phyloP scores from a whole-genome alignment of 2,113 vertebrate genomes.

The Odocoileus virginianus region DNA sequence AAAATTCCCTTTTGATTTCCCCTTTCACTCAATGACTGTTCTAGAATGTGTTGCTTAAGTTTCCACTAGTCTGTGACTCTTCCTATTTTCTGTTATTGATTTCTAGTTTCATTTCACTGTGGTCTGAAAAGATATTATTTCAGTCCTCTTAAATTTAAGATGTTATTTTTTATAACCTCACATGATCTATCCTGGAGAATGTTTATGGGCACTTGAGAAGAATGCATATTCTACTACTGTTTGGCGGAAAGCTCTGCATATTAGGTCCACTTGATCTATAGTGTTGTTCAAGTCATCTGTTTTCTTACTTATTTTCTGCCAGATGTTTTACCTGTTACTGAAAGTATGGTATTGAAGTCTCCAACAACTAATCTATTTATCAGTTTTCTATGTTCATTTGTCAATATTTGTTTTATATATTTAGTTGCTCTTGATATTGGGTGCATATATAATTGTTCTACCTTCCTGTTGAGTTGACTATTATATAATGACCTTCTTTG shows the following conservation, averaged over 20 bases:
- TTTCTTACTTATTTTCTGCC: background rate
- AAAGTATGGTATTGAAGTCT: background rate
- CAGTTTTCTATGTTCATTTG: background rate
- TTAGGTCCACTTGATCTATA: background rate
- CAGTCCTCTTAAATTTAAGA: background rate
- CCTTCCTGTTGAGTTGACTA: background rate
- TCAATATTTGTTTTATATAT: background rate
- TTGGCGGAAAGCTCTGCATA: background rate
- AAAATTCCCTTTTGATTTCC: background rate
- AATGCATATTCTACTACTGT: background rate
- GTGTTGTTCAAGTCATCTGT: background rate
- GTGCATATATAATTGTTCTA: background rate
- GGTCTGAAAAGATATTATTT: background rate
- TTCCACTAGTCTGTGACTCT: background rate
- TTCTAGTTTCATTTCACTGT: background rate
- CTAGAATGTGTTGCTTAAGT: background rate
- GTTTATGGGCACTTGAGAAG: background rate
- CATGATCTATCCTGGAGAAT: background rate
- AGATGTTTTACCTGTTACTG: background rate
- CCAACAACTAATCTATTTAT: background rate
- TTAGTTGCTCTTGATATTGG: background rate
- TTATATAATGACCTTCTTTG: background rate
- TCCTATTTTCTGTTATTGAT: background rate
- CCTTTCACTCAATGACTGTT: background rate
- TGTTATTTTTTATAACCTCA: background rate